Base-by-base conservation (phyloP, 2,888 invertebrate genomes). In the Drymonia ruficornis region DNA sequence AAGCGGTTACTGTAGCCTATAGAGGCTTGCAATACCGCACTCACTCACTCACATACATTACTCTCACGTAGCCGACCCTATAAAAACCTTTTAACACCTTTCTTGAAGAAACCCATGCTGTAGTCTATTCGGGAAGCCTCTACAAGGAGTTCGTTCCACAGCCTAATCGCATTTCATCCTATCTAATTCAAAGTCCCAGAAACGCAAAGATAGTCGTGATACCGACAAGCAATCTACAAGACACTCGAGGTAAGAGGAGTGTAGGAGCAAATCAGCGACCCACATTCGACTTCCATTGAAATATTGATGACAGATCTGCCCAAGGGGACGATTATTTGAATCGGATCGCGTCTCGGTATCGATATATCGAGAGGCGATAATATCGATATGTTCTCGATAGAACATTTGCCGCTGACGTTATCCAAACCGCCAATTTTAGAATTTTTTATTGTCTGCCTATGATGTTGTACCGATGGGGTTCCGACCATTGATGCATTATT, bases 261-360 rank as follows among this genome's bases (percentile, higher is more conserved):
- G 76, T 73, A 70, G 73, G 82, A 76, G 74, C 75, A 76, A 81
- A 80, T 81, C 78, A 78, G 67, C 67, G 59, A 59, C 72, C 74
- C 80, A 76, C 78, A 79, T 77, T 74, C 79, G 72, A 68, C 72
- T 76, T 74, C 76, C 76, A 72, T 77, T 83, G 82, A 83, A 85
- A 84, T 84, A 85, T 84, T 84, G 84, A 84, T 85, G 85, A 83
- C 78, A 74, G 81, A 80, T 76, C 75, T 70, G 69, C 84, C 83
- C 82, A 72, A 71, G 83, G 83, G 84, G 63, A 68, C 81, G 80
- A 85, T 84, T 84, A 84, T 79, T 74, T 72, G 78, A 75, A 76
- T 69, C 75, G 71, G 78, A 78, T 78, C 78, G 71, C 63, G 67
- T 77, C 74, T 77, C 73, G 65, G 63, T 75, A 76, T 77, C 73